Percentiles rank a stretch among this genome's conserved stretches.
phyloP scores from a whole-genome alignment of 2,113 vertebrate species.

The Gymnocephalus cernua region DNA sequence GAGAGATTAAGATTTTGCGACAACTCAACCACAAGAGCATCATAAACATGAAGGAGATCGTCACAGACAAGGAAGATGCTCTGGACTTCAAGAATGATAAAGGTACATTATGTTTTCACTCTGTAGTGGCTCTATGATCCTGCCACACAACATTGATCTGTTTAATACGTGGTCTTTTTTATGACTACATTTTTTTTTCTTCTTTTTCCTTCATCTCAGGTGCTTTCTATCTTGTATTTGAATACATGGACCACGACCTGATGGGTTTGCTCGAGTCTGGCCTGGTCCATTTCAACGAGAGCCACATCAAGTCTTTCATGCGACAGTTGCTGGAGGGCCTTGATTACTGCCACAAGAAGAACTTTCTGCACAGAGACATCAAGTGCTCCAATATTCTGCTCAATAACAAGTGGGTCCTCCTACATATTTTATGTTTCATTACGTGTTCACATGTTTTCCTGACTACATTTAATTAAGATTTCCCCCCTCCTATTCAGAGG shows the following conservation, averaged over 20 bases:
- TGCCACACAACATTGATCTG: background rate
- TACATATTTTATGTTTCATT: background rate
- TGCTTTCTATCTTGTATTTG: conserved; percentile 99
- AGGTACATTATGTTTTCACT: conserved; percentile 78
- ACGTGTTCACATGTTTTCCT: background rate
- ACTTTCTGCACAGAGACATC: conserved; percentile 97
- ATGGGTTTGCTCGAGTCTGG: conserved; percentile 99
- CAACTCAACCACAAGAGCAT: conserved; percentile 98
- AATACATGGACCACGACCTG: conserved; percentile 99
- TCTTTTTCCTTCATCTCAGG: conserved; percentile 75
- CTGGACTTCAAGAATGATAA: conserved; percentile 99
- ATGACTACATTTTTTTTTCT: background rate
- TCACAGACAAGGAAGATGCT: conserved; percentile 98
- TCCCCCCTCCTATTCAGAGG: conserved; percentile 84
- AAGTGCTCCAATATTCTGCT: conserved; percentile 98
- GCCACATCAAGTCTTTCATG: conserved; percentile 99
- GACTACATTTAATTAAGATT: background rate
- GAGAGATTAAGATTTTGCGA: conserved; percentile 97
- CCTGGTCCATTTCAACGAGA: conserved; percentile 97
- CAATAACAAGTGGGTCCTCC: conserved; percentile 91
- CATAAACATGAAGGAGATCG: conserved; percentile 99
- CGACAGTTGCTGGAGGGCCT: conserved; percentile 97
- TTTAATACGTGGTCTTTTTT: background rate
- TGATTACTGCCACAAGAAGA: conserved; percentile 99
- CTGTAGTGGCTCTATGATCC: background rate